Conservation (phyloP, 2,797 vertebrate species). For the Cuculus canorus region DNA sequence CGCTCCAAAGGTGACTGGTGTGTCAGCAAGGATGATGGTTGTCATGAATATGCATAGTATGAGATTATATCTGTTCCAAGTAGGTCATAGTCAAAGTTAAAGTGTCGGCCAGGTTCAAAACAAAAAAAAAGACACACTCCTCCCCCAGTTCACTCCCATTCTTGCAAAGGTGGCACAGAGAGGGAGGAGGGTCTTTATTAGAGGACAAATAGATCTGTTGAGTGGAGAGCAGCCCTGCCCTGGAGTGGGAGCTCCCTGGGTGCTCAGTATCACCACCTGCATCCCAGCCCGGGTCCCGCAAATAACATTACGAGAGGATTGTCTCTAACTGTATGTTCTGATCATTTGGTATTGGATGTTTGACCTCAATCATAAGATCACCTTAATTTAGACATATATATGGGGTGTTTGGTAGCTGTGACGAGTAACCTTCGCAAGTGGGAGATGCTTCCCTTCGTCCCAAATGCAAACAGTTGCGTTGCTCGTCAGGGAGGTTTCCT, state of each 20-base stretch:
- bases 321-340: no score
- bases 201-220: background rate
- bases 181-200: background rate
- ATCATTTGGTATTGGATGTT: background rate
- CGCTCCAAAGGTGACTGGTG: conserved; percentile 1
- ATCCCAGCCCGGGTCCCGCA: background rate
- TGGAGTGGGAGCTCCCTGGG: background rate
- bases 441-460: background rate
- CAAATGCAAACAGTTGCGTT: background rate
- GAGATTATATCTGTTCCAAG: background rate
- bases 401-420: fast-evolving
- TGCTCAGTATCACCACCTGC: background rate
- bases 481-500: background rate
- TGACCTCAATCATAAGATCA: background rate
- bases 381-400: fast-evolving
- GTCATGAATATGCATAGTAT: background rate
- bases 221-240: background rate
- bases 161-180: background rate
- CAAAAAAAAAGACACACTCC: no score
- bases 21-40: background rate
- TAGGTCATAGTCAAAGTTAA: background rate
- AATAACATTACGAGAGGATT: no score
- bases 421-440: background rate
- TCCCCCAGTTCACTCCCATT: background rate
- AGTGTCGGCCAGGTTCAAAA: background rate